Percentiles rank a stretch among this genome's conserved stretches.
Conservation (phyloP, 2,113 vertebrate genomes). For the Triplophysa tibetana region DNA sequence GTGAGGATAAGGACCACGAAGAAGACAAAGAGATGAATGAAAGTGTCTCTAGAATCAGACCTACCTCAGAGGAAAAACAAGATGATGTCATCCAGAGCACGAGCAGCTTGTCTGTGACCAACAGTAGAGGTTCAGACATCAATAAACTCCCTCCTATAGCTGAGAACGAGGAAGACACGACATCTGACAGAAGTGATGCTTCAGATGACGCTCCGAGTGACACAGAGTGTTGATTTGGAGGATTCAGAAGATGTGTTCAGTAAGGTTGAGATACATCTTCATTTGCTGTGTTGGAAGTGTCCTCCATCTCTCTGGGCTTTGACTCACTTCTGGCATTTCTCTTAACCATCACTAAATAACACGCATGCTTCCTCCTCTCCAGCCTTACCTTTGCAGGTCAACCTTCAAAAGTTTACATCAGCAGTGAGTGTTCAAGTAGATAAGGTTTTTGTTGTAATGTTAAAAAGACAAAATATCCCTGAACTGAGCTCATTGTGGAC, state of each 20-base stretch:
- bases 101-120: conserved; percentile 59
- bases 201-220: conserved; percentile 42
- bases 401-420: conserved; percentile 1
- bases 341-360: conserved; percentile 54
- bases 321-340: conserved; percentile 38
- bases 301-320: conserved; percentile 64
- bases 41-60: conserved; percentile 30
- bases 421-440: background rate
- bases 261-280: conserved; percentile 54
- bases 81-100: conserved; percentile 49
- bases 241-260: conserved; percentile 61
- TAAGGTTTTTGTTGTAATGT: background rate
- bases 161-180: conserved; percentile 58
- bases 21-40: conserved; percentile 41
- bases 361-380: conserved; percentile 29
- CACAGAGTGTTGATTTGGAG: conserved; percentile 60
- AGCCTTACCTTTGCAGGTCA: background rate
- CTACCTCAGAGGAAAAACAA: background rate
- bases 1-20: conserved; percentile 51
- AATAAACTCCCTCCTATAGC: conserved; percentile 67
- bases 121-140: conserved; percentile 42
- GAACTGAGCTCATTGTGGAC: conserved; percentile 17
- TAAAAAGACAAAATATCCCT: background rate
- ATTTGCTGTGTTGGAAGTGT: conserved; percentile 9
- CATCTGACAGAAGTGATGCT: conserved; percentile 52